Evolutionary conservation across 2,113 vertebrate species (phyloP).

Genomic region (Aix galericulata): DNA sequence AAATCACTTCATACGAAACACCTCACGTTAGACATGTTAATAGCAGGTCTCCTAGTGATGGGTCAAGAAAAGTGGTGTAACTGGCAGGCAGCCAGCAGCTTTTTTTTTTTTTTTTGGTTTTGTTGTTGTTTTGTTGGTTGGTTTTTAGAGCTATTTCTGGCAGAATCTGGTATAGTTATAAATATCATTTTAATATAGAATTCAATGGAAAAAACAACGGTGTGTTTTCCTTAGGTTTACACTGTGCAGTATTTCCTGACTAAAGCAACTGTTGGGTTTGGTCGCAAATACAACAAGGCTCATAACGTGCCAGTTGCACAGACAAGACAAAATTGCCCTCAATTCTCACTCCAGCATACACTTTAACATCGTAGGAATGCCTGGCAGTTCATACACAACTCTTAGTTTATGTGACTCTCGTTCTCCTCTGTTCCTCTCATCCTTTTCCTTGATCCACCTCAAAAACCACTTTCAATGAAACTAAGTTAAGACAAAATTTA

Average conservation of each 20-base stretch:
- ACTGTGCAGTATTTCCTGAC: not conserved
- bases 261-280: not conserved
- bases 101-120: not conserved
- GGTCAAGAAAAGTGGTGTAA: not conserved
- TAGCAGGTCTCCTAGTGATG: not conserved
- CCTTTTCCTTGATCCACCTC: not conserved
- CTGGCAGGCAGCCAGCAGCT: not conserved
- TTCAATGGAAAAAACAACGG: not conserved
- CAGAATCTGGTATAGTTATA: not conserved
- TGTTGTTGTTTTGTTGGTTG: not conserved
- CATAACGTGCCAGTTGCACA: not conserved
- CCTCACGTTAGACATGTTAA: slow-evolving; percentile 22
- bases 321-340: not conserved
- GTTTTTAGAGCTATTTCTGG: not conserved
- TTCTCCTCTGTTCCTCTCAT: not conserved
- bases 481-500: not conserved
- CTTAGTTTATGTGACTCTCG: not conserved
- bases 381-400: not conserved
- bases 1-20: slow-evolving; percentile 13
- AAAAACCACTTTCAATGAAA: not conserved
- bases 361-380: not conserved
- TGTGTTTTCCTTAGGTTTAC: slow-evolving; percentile 11
- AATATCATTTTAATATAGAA: not conserved
- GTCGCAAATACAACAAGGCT: not conserved
- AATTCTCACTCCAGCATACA: not conserved